Conservation (phyloP, 2,888 invertebrate species). For the Vandiemenella viatica region DNA sequence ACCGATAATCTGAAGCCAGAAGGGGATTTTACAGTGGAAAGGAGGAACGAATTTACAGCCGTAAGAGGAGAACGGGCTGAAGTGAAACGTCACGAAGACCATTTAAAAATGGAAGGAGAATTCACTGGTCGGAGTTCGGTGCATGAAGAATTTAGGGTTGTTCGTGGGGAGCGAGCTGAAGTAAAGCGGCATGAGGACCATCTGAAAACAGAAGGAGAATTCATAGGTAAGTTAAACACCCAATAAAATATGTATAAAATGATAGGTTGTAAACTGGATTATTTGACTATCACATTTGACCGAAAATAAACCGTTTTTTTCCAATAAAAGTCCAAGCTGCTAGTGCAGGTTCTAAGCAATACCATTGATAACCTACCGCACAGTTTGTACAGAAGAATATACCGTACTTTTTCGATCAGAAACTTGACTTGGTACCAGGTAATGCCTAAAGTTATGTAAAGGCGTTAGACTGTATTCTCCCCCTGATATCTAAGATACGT, state of each 20-base stretch:
- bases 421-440: too few species aligned
- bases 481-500: too few species aligned
- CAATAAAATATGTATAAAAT: too few species aligned
- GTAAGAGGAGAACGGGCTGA: conserved; percentile 25
- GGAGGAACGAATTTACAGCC: conserved; percentile 12
- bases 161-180: conserved; percentile 43
- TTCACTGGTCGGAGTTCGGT: conserved; percentile 14
- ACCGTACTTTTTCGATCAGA: too few species aligned
- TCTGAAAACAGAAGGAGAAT: conserved; percentile 24
- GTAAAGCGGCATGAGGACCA: conserved; percentile 49
- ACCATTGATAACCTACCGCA: too few species aligned
- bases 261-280: too few species aligned
- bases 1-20: conserved; percentile 28
- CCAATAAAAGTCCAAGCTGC: too few species aligned
- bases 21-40: conserved; percentile 20
- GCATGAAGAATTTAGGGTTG: conserved; percentile 22
- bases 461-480: too few species aligned
- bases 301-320: not conserved
- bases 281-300: not conserved
- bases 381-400: too few species aligned
- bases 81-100: conserved; percentile 16
- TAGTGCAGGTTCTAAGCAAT: too few species aligned
- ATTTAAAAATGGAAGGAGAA: conserved; percentile 47
- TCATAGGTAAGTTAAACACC: conserved; percentile 15
- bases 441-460: too few species aligned